Base-by-base conservation (phyloP, 1,140 invertebrate genomes). In the Tetramorium parvispinum region DNA sequence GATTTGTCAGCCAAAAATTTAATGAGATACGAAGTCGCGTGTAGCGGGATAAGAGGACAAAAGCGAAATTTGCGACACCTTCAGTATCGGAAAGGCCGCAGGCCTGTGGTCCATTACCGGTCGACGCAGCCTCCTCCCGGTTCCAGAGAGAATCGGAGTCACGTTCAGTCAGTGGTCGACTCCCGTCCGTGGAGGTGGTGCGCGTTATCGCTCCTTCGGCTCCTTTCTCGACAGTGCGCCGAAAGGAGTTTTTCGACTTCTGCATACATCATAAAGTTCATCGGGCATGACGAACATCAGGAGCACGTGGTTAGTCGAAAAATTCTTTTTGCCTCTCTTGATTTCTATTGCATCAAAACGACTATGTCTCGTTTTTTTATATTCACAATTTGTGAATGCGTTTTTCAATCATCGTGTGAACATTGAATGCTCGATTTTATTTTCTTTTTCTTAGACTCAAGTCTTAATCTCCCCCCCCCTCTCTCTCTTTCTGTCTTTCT, bases 121-220 rank as follows among this genome's bases (percentile, higher is more conserved):
- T 90, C 90, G 90, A 92, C 91, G 91, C 90, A 91, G 91, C 91
- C 90, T 89, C 93, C 91, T 92, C 91, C 92, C 91, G 87, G 89
- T 91, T 93, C 86, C 87, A 87, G 88, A 88, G 89, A 91, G 91
- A 92, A 91, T 91, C 91, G 87, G 88, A 91, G 91, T 91, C 86
- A 86, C 88, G 91, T 93, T 92, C 93, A 95, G 94, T 95, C 94
- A 94, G 93, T 93, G 94, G 90, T 94, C 94, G 94, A 94, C 94
- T 93, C 92, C 92, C 93, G 94, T 92, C 89, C 90, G 93, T 89
- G 94, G 86, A 93, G 94, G 94, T 94, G 91, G 92, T 93, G 91
- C 87, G 90, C 83, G 91, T 91, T 85, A 85, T 85, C 63, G 82
- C 81, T 90, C 65, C 65, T 90, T 89, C 59, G 76, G 68, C 27